Evolutionary conservation across 1,140 invertebrate species (phyloP).

Genomic region (Diplogasteroides magnus): DNA sequence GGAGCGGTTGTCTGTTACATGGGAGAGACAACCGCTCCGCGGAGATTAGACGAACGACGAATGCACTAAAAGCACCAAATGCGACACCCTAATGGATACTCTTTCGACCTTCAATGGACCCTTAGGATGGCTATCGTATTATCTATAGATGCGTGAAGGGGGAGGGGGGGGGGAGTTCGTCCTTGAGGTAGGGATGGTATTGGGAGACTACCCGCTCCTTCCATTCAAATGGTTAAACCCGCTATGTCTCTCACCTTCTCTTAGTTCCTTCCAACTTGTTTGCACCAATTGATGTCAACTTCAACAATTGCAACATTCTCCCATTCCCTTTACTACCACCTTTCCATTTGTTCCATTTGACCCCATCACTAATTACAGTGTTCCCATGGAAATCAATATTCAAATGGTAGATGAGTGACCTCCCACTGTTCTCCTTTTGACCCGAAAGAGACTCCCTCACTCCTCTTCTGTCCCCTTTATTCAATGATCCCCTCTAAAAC

Average conservation of each 20-base stretch:
- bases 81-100: too few species aligned
- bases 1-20: too few species aligned
- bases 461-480: background rate
- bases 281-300: too few species aligned
- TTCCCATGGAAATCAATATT: background rate
- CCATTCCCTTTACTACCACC: background rate
- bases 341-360: background rate
- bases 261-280: background rate
- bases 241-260: background rate
- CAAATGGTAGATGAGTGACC: background rate
- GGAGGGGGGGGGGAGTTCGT: background rate
- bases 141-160: too few species aligned
- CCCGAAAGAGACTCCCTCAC: background rate
- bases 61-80: too few species aligned
- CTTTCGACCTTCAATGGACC: background rate
- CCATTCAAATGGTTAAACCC: background rate
- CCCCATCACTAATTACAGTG: background rate
- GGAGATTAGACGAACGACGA: too few species aligned
- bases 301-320: too few species aligned
- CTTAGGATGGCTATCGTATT: background rate
- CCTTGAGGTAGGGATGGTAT: background rate
- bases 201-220: background rate
- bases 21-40: too few species aligned
- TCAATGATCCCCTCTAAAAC: background rate
- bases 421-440: background rate